Conservation (phyloP, 2,888 invertebrate genomes). For the Bruchidius siliquastri region DNA sequence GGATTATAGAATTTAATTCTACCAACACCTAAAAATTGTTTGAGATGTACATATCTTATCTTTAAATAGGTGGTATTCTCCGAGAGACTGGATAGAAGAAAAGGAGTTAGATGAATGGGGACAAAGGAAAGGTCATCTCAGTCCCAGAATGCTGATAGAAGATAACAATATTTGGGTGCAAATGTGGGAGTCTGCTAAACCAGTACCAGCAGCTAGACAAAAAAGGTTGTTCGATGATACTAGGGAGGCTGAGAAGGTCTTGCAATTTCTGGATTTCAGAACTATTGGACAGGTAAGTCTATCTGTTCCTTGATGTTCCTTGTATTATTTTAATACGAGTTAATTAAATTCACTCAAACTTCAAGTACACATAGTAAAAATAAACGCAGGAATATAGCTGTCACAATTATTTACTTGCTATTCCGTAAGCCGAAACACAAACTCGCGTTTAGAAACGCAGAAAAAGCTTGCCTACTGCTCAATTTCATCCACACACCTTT, state of each 20-base stretch:
- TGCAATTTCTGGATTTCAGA: constrained; percentile 62
- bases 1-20: too few species aligned
- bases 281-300: constrained; percentile 19
- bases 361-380: too few species aligned
- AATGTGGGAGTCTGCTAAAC: constrained; percentile 84
- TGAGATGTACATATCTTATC: too few species aligned
- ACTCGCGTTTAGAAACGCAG: too few species aligned
- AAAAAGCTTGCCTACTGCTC: too few species aligned
- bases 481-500: too few species aligned
- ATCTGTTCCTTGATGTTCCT: not conserved
- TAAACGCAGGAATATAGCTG: too few species aligned
- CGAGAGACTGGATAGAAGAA: constrained; percentile 83
- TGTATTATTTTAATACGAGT: too few species aligned
- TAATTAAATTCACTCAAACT: too few species aligned
- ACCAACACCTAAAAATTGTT: too few species aligned
- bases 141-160: constrained; percentile 82
- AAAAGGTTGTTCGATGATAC: constrained; percentile 93
- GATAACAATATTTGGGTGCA: constrained; percentile 87
- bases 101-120: constrained; percentile 53
- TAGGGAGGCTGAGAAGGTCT: constrained; percentile 87
- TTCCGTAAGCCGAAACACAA: too few species aligned
- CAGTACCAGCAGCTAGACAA: constrained; percentile 85
- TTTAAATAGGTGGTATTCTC: constrained; percentile 84
- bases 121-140: constrained; percentile 63
- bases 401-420: too few species aligned